Evolutionary conservation across 1,140 invertebrate genomes (phyloP).

Genomic region (Vollenhovia emeryi): DNA sequence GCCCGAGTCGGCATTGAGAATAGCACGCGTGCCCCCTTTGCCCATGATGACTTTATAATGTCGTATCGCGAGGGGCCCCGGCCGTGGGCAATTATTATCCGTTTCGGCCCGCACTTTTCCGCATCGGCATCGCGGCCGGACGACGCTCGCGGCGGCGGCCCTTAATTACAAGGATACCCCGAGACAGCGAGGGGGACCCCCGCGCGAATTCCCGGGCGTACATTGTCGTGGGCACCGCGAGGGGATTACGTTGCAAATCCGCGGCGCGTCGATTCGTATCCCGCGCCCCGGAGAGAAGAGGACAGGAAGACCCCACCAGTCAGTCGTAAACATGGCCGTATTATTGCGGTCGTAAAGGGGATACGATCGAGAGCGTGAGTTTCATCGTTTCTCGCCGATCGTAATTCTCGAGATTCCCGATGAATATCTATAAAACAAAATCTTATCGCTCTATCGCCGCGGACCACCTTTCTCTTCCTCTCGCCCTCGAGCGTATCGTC

Average conservation of each 20-base stretch:
- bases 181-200: background rate
- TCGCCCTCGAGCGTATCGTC: background rate
- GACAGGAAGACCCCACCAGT: conserved; percentile 2
- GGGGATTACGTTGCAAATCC: conserved; percentile 57
- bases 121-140: conserved; percentile 44
- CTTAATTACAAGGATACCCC: conserved; percentile 54
- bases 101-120: conserved; percentile 59
- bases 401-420: conserved; percentile 56
- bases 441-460: conserved; percentile 54
- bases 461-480: background rate
- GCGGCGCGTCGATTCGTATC: conserved; percentile 10
- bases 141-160: conserved; percentile 36
- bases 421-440: conserved; percentile 61
- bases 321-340: conserved; percentile 41
- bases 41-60: conserved; percentile 60
- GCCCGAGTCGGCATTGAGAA: conserved; percentile 31
- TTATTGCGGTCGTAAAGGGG: conserved; percentile 47
- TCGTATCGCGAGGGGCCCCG: conserved; percentile 45
- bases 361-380: conserved; percentile 54
- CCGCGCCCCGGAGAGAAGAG: background rate
- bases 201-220: conserved; percentile 21
- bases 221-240: conserved; percentile 43
- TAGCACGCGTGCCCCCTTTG: conserved; percentile 42
- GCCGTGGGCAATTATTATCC: conserved; percentile 48
- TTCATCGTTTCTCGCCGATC: conserved; percentile 25